Evolutionary conservation across 2,113 vertebrate species (phyloP).

Genomic region (Heteronetta atricapilla): DNA sequence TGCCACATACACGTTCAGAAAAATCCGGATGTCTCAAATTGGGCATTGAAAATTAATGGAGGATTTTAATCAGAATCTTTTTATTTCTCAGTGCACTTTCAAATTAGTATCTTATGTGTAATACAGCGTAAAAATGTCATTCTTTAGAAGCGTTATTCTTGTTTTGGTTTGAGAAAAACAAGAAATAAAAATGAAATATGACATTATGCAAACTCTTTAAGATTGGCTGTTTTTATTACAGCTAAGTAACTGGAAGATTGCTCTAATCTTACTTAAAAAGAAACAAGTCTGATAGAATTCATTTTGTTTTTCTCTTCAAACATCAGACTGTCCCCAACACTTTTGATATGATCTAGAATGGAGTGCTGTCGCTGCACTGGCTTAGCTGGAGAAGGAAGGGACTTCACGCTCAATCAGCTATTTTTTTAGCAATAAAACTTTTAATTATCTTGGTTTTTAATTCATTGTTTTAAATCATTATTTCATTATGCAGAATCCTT

Average conservation of each 20-base stretch:
- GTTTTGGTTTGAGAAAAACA: conserved; percentile 21
- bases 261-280: conserved; percentile 2
- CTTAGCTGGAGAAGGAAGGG: neutral
- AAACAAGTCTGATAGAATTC: neutral
- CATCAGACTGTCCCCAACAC: neutral
- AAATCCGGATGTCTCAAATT: neutral
- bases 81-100: neutral
- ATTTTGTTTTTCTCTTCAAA: neutral
- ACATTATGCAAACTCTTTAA: neutral
- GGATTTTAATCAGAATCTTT: neutral
- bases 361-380: neutral
- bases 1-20: neutral
- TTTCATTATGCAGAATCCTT: neutral
- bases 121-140: neutral
- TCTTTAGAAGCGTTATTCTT: neutral
- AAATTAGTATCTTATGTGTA: neutral
- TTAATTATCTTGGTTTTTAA: neutral
- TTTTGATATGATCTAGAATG: neutral
- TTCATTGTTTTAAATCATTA: neutral
- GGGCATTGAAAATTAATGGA: neutral
- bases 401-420: neutral
- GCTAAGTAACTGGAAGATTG: neutral
- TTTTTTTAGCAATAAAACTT: neutral
- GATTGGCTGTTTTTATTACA: neutral
- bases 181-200: neutral